phyloP scores from a whole-genome alignment of 2,113 vertebrate species.

The Hypocryptadius cinnamomeus region DNA sequence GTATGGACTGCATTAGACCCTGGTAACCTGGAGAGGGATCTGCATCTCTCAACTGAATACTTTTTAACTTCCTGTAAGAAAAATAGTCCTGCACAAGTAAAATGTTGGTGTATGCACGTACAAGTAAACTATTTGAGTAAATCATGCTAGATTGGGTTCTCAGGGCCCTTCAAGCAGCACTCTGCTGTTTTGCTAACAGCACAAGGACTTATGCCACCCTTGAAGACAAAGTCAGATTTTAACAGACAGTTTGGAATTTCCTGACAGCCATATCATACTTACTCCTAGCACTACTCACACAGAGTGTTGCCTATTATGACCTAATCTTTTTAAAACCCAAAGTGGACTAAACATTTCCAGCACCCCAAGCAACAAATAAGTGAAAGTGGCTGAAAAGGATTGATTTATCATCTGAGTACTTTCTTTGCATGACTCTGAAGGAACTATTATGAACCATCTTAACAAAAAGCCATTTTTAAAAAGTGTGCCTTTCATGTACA shows the following conservation, averaged over 20 bases:
- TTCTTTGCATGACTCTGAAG: not conserved
- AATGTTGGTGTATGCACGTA: not conserved
- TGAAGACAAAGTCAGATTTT: not conserved
- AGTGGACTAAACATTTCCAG: not conserved
- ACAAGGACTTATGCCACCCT: not conserved
- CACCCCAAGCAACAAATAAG: not conserved
- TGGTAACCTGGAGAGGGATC: not conserved
- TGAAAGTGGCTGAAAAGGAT: not conserved
- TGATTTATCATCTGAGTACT: not conserved
- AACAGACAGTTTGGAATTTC: not conserved
- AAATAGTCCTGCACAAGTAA: not conserved
- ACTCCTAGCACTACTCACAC: not conserved
- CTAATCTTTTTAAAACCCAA: not conserved
- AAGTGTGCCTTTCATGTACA: not conserved
- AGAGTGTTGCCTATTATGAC: not conserved
- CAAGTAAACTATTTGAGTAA: not conserved
- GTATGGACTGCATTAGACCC: fast-evolving
- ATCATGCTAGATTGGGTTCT: not conserved
- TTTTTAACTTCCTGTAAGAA: not conserved
- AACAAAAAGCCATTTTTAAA: not conserved
- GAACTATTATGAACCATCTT: slow-evolving; percentile 4
- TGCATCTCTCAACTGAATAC: not conserved
- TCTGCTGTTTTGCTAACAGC: not conserved
- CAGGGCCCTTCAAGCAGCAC: not conserved
- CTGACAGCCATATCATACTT: not conserved